Conservation (phyloP, 37 sponge, comb jelly and placozoan genomes). For the Amphimedon queenslandica region DNA sequence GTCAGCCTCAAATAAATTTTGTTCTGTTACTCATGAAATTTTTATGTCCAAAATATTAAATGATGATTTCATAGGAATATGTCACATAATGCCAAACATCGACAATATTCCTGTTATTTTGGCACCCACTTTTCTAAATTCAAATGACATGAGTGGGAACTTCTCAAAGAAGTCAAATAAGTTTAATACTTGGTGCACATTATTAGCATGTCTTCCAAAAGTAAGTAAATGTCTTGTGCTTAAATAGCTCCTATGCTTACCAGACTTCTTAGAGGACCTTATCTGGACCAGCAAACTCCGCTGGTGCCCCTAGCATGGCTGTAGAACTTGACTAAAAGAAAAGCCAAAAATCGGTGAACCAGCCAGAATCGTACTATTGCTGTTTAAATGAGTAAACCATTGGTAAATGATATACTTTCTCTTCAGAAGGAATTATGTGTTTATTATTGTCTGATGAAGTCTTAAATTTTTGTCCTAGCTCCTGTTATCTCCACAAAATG, state of each 20-base stretch:
- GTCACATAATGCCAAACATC: not conserved
- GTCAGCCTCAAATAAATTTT: too few relatives aligned
- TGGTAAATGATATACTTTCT: not conserved
- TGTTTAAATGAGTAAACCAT: not conserved
- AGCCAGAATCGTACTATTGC: not conserved
- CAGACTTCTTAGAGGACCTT: too few relatives aligned
- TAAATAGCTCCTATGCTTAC: too few relatives aligned
- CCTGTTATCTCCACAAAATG: not conserved
- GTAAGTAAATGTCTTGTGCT: not conserved
- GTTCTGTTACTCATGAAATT: too few relatives aligned
- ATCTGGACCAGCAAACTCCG: too few relatives aligned
- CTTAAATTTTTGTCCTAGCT: not conserved
- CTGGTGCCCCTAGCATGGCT: too few relatives aligned
- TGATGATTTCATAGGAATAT: too few relatives aligned
- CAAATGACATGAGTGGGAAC: constrained; percentile 22
- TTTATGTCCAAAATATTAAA: too few relatives aligned
- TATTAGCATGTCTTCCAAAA: too few relatives aligned
- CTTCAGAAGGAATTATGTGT: not conserved
- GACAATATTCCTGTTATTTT: not conserved
- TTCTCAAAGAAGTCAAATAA: constrained; percentile 14
- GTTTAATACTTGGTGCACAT: constrained; percentile 8
- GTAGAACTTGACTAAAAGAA: too few relatives aligned
- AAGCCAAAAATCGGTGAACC: too few relatives aligned
- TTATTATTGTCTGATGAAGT: not conserved
- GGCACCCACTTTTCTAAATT: constrained; percentile 1